Evolutionary conservation across 2,888 invertebrate species (phyloP), one percentile per base, ranked within the genome.

Genomic region (Drosophila limbata): DNA sequence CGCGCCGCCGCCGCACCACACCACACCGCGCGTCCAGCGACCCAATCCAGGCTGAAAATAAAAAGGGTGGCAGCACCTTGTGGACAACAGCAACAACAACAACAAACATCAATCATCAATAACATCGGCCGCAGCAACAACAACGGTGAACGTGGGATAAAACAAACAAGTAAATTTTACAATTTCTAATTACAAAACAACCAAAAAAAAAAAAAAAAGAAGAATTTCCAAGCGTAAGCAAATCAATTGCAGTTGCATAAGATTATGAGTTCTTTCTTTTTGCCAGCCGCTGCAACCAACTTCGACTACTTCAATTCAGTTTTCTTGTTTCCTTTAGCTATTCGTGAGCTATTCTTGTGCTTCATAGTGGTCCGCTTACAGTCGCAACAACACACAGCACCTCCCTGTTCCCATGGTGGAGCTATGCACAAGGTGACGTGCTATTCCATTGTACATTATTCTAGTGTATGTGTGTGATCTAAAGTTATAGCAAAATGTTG

Each of bases 121-220:
- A 40, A 17, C 56, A 53, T 28, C 57, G 28, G 19, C 70, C 59
- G 28, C 28, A 52, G 8, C 47, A 53, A 11, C 70, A 44, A 15
- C 59, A 53, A 40, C 55, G 53, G n/a, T 67, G 52, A 51, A 52
- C 69, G 65, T 65, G 72, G 83, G 64, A 77, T 77, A 73, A 70
- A 73, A 50, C 70, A 77, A 77, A 85, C 91, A 91, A 90, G 89
- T 90, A 91, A 89, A 87, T 91, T 88, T 81, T 78, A 81, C 61
- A 64, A 80, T 88, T 85, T 60, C 77, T 88, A 82, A 75, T 77
- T 76, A 65, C 72, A 78, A 75, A 31, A 17, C 13, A 19, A 47
- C 39, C 10, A 17, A 47, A 4, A 39, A 17, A 31, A 47, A 47
- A 45, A 69, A 70, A 50, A 75, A 52, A 55, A 60, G 45, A 72